Percentiles rank a stretch among this genome's conserved stretches.
These are phyloP conservation scores for Luperina testacea DNA, from an alignment of 2,888 invertebrate species.

Conservation along the genomic window DNA sequence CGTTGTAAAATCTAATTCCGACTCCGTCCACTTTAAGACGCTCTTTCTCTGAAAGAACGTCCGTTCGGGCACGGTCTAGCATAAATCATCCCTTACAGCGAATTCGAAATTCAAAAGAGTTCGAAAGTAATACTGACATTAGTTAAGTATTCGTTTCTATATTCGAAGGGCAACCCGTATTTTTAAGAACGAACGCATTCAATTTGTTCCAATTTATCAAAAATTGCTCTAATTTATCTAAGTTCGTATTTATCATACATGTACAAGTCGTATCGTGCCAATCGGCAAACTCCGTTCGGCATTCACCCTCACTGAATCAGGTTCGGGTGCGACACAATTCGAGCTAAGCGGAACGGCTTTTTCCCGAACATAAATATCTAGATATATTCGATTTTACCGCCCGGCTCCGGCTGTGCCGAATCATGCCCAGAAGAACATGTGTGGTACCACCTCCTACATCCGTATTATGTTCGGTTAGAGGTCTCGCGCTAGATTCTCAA, in stretches of 20 bases:
- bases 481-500: not conserved
- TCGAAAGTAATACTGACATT: not conserved
- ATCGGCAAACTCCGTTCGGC: not conserved
- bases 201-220: not conserved
- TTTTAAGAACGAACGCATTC: not conserved
- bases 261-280: too few relatives aligned
- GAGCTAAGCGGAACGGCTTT: not conserved
- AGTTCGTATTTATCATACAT: not conserved
- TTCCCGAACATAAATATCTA: not conserved
- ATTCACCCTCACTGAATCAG: not conserved
- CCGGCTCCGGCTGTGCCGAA: not conserved
- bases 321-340: not conserved
- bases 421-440: not conserved
- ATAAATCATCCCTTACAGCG: not conserved
- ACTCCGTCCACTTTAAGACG: not conserved
- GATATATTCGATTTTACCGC: not conserved
- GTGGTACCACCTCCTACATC: not conserved
- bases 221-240: not conserved
- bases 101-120: constrained; percentile 1
- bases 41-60: not conserved
- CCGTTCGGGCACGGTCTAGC: not conserved
- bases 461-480: not conserved
- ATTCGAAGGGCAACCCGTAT: not conserved
- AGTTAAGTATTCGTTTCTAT: not conserved
- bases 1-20: not conserved